Evolutionary conservation across 2,113 vertebrate genomes (phyloP).

Genomic region (Percina caprodes): DNA sequence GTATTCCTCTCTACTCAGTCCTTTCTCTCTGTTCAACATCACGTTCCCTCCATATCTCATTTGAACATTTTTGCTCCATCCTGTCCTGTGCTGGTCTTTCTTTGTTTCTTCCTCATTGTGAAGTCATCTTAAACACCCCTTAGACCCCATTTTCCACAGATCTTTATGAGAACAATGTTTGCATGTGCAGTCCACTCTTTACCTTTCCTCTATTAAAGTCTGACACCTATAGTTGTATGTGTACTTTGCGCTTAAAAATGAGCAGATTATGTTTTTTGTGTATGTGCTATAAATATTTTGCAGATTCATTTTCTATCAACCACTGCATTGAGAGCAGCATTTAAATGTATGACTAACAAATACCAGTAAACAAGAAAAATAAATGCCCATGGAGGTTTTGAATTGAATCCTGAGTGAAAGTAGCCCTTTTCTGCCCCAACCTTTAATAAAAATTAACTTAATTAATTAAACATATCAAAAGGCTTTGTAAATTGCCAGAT

Average conservation of each 20-base stretch:
- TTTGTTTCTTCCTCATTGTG: not conserved
- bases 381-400: not conserved
- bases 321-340: not conserved
- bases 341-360: not conserved
- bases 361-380: not conserved
- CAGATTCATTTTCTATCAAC: not conserved
- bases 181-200: not conserved
- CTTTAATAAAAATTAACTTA: not conserved
- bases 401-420: not conserved
- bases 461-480: not conserved
- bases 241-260: too few species aligned
- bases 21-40: slow-evolving; percentile 17
- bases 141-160: not conserved
- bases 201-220: not conserved
- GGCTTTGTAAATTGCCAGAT: not conserved
- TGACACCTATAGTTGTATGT: not conserved
- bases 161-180: too few species aligned
- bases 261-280: too few species aligned
- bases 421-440: not conserved
- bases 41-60: not conserved
- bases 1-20: slow-evolving; percentile 7
- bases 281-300: too few species aligned
- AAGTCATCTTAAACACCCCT: not conserved
- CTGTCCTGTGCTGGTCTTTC: not conserved
- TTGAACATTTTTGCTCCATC: not conserved